Evolutionary conservation across 2,888 invertebrate genomes (phyloP), one percentile per base, ranked within the genome.

Genomic region (Pollenia griseotomentosa): DNA sequence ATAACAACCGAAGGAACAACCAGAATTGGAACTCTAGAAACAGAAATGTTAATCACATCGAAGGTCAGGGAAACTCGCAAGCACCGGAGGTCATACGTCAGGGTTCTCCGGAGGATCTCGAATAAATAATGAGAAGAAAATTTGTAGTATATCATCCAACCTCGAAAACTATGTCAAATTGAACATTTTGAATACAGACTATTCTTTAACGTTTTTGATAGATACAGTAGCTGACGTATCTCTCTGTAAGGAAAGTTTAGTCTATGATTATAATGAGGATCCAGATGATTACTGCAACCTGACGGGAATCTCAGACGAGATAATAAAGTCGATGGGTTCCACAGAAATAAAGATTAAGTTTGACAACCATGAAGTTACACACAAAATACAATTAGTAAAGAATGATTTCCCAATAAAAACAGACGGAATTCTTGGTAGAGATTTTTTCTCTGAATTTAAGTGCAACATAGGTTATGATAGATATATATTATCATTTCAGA

Each of bases 371-470:
- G 44, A 8, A 11, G 14, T 70, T 19, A 12, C 46, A 14, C 61
- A 77, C 3, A 66, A 44, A 10, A 59, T 84, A 14, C 84, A 79
- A 7, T 2, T 80, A 23, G 74, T 85, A 11, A 11, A 42, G 6
- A n/a, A 71, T 12, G 23, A 75, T 12, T 78, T 78, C 11, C 82
- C 82, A 40, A 82, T 81, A 33, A 70, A 19, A 14, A 79, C 83
- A 59, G 65, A 83, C 70, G 77, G 82, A 71, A 81, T 85, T 16
- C 11, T 85, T 23, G 82, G 82, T 46, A 78, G 78, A 73, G 77
- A 82, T 40, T 82, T 82, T 46, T 40, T 86, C 16, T 48, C 44
- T 10, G 73, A 73, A 61, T 70, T 44, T 55, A 16, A 68, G n/a
- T n/a, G n/a, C n/a, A n/a, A n/a, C n/a, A n/a, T n/a, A n/a, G n/a